These are phyloP conservation scores for Austrolebias charrua DNA, from an alignment of 2,797 vertebrate genomes.

Conservation along the genomic window DNA sequence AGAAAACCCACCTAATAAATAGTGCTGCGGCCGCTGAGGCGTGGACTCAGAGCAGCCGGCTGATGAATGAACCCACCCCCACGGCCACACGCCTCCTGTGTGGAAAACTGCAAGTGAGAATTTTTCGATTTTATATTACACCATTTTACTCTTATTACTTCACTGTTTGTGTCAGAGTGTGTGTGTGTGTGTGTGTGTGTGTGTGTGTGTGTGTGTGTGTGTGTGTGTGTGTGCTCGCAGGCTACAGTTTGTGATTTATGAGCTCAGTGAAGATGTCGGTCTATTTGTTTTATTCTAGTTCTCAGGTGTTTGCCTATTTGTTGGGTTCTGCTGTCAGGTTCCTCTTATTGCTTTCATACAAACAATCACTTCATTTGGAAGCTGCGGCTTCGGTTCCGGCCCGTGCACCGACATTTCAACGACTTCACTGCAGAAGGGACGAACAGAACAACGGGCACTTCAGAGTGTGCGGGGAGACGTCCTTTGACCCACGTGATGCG, in stretches of 20 bases:
- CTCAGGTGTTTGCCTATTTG: conserved; percentile 52
- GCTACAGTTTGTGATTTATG: conserved; percentile 57
- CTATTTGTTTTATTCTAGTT: conserved; percentile 62
- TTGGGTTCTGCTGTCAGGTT: conserved; percentile 37
- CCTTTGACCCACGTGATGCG: too few species aligned
- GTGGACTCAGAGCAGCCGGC: conserved; percentile 78
- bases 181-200: too few species aligned
- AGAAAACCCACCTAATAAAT: conserved; percentile 89
- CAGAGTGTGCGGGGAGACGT: too few species aligned
- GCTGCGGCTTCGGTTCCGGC: neutral
- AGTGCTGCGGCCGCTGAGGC: conserved; percentile 83
- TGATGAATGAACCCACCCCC: conserved; percentile 83
- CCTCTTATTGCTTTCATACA: too few species aligned
- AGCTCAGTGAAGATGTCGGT: conserved; percentile 43
- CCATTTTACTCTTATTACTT: conserved; percentile 84
- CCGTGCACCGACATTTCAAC: too few species aligned
- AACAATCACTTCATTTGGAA: conserved; percentile 36
- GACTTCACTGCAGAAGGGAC: too few species aligned
- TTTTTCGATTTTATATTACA: conserved; percentile 83
- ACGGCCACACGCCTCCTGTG: conserved; percentile 55
- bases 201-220: too few species aligned
- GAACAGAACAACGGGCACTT: too few species aligned
- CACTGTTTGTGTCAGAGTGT: neutral
- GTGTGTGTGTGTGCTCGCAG: too few species aligned
- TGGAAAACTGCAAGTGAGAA: conserved; percentile 83